These are phyloP conservation scores for Neoarius graeffei DNA, from an alignment of 2,113 vertebrate genomes.

Conservation along the genomic window DNA sequence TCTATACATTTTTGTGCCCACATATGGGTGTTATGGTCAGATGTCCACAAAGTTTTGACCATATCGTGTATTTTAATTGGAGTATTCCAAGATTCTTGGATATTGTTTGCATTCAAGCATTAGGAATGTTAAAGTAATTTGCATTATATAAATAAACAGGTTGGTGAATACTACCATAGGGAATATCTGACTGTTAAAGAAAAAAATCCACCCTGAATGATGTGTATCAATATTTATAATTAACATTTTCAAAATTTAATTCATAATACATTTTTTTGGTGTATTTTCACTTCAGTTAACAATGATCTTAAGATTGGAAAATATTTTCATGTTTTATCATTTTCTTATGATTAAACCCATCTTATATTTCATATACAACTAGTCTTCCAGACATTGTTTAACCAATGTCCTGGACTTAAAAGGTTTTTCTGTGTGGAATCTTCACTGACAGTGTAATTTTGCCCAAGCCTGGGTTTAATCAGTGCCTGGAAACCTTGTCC, in stretches of 20 bases:
- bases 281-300: neutral
- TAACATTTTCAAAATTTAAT: neutral
- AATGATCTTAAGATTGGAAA: neutral
- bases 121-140: neutral
- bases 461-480: slow-evolving; percentile 24
- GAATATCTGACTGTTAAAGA: neutral
- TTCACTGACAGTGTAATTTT: slow-evolving; percentile 29
- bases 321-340: neutral
- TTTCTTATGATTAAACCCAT: neutral
- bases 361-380: neutral
- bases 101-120: neutral
- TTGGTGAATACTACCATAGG: neutral
- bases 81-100: neutral
- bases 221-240: neutral
- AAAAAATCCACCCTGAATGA: neutral
- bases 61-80: neutral
- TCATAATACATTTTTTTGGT: neutral
- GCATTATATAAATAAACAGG: neutral
- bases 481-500: slow-evolving; percentile 2
- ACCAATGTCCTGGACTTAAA: slow-evolving; percentile 8
- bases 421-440: slow-evolving; percentile 18
- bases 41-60: neutral
- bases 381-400: neutral
- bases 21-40: neutral
- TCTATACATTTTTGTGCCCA: neutral